Base-by-base conservation (phyloP, 2,113 vertebrate species). In the Microcebus lehilahytsara region DNA sequence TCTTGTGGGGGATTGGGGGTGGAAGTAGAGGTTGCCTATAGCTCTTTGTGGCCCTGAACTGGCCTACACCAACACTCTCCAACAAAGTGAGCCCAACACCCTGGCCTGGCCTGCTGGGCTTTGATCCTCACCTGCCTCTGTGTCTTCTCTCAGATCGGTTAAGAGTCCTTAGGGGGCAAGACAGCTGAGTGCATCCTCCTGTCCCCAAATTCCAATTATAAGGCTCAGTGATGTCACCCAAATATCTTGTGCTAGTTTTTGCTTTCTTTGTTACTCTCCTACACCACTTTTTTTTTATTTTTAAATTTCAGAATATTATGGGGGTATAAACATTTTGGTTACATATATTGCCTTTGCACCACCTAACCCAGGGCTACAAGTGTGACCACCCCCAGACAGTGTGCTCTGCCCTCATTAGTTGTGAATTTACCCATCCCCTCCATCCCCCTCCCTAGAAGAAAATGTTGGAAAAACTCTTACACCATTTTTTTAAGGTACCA, bases 111-210 rank as follows among this genome's bases (percentile, higher is more conserved):
- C 72, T 42, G 32, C 51, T 17, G 62, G n/a, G 22, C 42, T 80
- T 37, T 9, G 58, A 6, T 13, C 53, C 42, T 53, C n/a, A 1
- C 11, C 46, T 9, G 0, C 20, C 69, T 53, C 34, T 40, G 62
- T 69, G 27, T 66, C 58, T 67, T 88, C 92, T n/a, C 64, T 79
- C 72, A 69, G 20, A 37, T 14, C 23, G 3, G 27, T 17, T 6
- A 25, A 16, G 22, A 8, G 14, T 62, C 17, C 37, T 64, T 42
- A 0, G 1, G 53, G 3, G 49, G 9, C 14, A 19, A 49, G 78
- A 30, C 74, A 40, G 5, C 37, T 0, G 3, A 46, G 13, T 23
- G 1, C 56, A 9, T 2, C 2, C 30, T 51, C 40, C 6, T 34
- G 13, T 42, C 42, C 66, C 56, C 30, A 25, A 30, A 25, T 4